Base-by-base conservation (phyloP, 2,797 vertebrate species). In the Scleropages formosus region DNA sequence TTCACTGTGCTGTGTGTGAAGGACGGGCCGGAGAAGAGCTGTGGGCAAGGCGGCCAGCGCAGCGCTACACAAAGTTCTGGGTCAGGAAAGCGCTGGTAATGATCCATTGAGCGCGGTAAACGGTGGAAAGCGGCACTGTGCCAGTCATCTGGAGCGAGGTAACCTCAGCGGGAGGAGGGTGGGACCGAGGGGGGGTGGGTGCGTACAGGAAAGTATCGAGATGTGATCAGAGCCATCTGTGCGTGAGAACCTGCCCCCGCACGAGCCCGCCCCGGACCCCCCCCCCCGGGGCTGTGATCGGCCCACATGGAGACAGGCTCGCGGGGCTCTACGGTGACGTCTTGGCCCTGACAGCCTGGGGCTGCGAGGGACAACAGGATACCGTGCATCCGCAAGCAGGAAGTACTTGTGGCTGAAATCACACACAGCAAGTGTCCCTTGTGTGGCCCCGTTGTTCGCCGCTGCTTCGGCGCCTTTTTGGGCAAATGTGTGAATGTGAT, bases 31-130 rank as follows among this genome's bases (percentile, higher is more conserved):
- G 51, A 27, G 59, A 39, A 70, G 56, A 10, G 27, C 20, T 18
- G 66, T 73, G n/a, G n/a, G n/a, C n/a, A n/a, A n/a, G 79, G 79
- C 78, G 83, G 74, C 78, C 84, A 78, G 77, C 73, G 70, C 77
- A 79, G 76, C 26, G 44, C 87, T 84, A 86, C 87, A 87, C 78
- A 86, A 83, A 88, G 88, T 90, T 85, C 87, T 87, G 85, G 86
- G 83, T 87, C 86, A 89, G 80, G 79, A 82, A 79, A 79, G 59
- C 58, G 27, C 71, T 81, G 74, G 77, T 78, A 80, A 78, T 78
- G 75, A 77, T 77, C 78, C 75, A 75, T 64, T 66, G 70, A 75
- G 39, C 51, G 46, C 66, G 64, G 75, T 74, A 74, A 80, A 75
- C 61, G 75, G 73, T 77, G 76, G 72, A 80, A 78, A 76, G 71